These are phyloP conservation scores for Coptodon rendalli DNA, from an alignment of 2,113 vertebrate genomes.

Conservation along the genomic window DNA sequence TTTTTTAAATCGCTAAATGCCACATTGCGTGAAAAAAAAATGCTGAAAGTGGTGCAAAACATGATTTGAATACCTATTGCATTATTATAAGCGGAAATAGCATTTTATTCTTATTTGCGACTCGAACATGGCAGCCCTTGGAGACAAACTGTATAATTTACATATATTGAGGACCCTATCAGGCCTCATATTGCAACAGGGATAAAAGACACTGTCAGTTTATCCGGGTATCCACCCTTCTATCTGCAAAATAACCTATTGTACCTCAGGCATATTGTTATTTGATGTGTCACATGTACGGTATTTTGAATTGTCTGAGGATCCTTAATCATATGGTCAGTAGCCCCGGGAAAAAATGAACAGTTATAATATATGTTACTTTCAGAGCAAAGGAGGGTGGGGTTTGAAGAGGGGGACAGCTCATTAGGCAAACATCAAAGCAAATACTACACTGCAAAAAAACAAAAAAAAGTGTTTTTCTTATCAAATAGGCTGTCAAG, in stretches of 20 bases:
- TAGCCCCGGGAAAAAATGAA: slow-evolving; percentile 15
- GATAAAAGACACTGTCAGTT: slow-evolving; percentile 79
- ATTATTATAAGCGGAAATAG: slow-evolving; percentile 48
- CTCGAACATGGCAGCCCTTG: slow-evolving; percentile 86
- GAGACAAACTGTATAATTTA: slow-evolving; percentile 94
- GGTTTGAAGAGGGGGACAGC: neutral
- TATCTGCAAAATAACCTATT: slow-evolving; percentile 68
- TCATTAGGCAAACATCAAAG: slow-evolving; percentile 37
- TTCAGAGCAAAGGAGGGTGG: neutral
- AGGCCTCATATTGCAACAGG: slow-evolving; percentile 79
- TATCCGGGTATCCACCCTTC: slow-evolving; percentile 69
- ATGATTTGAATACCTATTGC: slow-evolving; percentile 81
- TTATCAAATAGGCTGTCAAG: neutral
- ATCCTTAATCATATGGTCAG: slow-evolving; percentile 63
- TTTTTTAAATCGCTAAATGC: slow-evolving; percentile 81
- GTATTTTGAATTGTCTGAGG: slow-evolving; percentile 51
- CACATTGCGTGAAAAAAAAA: slow-evolving; percentile 61
- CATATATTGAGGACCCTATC: slow-evolving; percentile 91
- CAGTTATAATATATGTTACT: slow-evolving; percentile 42
- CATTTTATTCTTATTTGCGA: slow-evolving; percentile 80
- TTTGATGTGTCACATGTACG: slow-evolving; percentile 56
- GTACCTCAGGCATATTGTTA: slow-evolving; percentile 63
- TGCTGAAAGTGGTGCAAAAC: slow-evolving; percentile 87
- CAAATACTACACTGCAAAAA: neutral
- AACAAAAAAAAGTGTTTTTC: neutral